Evolutionary conservation across 2,113 vertebrate species (phyloP).

Genomic region (Daphoenositta chrysoptera): DNA sequence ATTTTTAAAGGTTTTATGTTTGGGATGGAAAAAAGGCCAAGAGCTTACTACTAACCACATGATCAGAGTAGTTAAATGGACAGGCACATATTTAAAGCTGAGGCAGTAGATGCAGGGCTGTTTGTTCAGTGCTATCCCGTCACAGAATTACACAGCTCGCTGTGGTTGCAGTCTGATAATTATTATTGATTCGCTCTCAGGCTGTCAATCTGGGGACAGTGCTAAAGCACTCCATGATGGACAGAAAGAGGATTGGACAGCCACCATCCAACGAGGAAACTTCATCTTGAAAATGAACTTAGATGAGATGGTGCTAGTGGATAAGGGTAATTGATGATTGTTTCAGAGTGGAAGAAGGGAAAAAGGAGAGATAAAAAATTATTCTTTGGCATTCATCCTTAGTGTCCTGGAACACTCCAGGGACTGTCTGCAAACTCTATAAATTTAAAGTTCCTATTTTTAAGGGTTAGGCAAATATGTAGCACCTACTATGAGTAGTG

Average conservation of each 20-base stretch:
- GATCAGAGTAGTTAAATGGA: constrained; percentile 68
- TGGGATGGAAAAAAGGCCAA: not conserved
- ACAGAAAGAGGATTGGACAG: constrained; percentile 91
- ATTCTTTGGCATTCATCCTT: constrained; percentile 70
- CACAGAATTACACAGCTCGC: constrained; percentile 78
- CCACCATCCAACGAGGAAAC: constrained; percentile 86
- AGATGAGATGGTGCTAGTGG: constrained; percentile 87
- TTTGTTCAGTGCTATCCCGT: constrained; percentile 74
- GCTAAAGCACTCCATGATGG: constrained; percentile 82
- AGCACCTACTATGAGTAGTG: not conserved
- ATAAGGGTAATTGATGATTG: constrained; percentile 97
- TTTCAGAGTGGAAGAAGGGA: constrained; percentile 80
- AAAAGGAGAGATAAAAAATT: constrained; percentile 69
- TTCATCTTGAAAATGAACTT: constrained; percentile 91
- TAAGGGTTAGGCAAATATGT: not conserved
- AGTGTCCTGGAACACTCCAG: constrained; percentile 63
- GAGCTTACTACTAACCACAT: constrained; percentile 46
- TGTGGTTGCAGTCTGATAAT: constrained; percentile 89
- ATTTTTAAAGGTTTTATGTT: constrained; percentile 49
- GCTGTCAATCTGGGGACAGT: constrained; percentile 86
- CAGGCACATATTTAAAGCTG: constrained; percentile 75
- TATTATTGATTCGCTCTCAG: constrained; percentile 95
- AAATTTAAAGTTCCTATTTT: constrained; percentile 54
- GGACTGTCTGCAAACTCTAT: constrained; percentile 66
- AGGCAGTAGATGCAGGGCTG: constrained; percentile 59